Conservation (phyloP, 2,113 vertebrate genomes). For the Zapornia atra region DNA sequence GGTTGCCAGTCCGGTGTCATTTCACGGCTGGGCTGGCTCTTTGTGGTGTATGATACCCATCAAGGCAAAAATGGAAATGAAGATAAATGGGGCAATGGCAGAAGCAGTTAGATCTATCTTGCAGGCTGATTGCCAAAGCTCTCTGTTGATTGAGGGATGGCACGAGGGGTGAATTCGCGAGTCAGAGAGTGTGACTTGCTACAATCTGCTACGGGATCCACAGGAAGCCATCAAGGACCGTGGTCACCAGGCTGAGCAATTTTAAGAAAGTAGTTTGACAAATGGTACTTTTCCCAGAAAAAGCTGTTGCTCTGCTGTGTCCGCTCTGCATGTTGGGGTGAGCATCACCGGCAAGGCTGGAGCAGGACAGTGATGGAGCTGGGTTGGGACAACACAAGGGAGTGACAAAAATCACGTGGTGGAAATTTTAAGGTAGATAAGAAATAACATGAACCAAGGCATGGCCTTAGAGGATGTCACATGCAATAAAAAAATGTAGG, state of each 20-base stretch:
- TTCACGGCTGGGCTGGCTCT: constrained; percentile 73
- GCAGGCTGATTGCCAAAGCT: not conserved
- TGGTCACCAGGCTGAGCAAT: not conserved
- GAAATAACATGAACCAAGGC: not conserved
- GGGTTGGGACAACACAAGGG: not conserved
- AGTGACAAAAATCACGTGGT: not conserved
- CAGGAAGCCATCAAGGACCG: not conserved
- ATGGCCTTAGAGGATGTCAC: not conserved
- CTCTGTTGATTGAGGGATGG: constrained; percentile 22
- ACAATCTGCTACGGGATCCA: not conserved
- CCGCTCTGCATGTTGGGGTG: not conserved
- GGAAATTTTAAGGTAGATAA: not conserved
- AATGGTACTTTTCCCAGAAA: not conserved
- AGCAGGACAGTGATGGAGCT: not conserved
- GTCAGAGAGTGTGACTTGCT: not conserved
- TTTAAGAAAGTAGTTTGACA: not conserved
- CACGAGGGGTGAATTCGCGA: not conserved
- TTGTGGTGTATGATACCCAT: constrained; percentile 70
- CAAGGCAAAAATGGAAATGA: constrained; percentile 72
- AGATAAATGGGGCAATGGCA: constrained; percentile 69
- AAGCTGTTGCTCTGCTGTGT: not conserved
- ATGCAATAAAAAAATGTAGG: not conserved
- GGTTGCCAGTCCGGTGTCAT: constrained; percentile 70
- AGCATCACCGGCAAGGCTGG: not conserved
- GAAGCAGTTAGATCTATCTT: constrained; percentile 53